phyloP scores from a whole-genome alignment of 2,888 invertebrate species.

The Nymphalis polychloros region DNA sequence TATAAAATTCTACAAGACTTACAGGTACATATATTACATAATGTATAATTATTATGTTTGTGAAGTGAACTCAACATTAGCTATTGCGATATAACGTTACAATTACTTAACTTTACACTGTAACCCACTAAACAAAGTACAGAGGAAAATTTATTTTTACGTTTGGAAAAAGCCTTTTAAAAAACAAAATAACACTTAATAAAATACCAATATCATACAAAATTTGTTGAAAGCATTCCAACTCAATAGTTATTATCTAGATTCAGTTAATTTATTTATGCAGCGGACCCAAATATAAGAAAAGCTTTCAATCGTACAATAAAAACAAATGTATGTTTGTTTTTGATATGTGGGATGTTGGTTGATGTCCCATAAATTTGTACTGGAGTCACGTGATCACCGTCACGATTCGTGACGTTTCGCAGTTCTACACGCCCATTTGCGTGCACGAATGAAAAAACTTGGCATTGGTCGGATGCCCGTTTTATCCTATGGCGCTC shows the following conservation, averaged over 20 bases:
- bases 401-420: slow-evolving; percentile 51
- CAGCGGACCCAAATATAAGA: not conserved
- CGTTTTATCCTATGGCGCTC: slow-evolving; percentile 63
- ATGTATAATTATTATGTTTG: not conserved
- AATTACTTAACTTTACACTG: not conserved
- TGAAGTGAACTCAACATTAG: not conserved
- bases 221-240: too few relatives aligned
- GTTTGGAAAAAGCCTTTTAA: too few relatives aligned
- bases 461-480: slow-evolving; percentile 64
- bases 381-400: slow-evolving; percentile 37
- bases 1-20: not conserved
- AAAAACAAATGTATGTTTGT: slow-evolving; percentile 9
- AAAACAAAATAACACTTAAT: too few relatives aligned
- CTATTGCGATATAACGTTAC: not conserved
- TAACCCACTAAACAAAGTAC: not conserved
- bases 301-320: not conserved
- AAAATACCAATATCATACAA: too few relatives aligned
- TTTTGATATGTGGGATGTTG: not conserved
- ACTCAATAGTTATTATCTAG: too few relatives aligned
- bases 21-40: not conserved
- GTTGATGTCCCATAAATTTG: slow-evolving; percentile 19
- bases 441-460: slow-evolving; percentile 60
- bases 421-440: slow-evolving; percentile 54
- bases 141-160: not conserved
- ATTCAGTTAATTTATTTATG: too few relatives aligned